Evolutionary conservation across 2,888 invertebrate species (phyloP), one percentile per base, ranked within the genome.

Genomic region (Athripsodes cinereus): DNA sequence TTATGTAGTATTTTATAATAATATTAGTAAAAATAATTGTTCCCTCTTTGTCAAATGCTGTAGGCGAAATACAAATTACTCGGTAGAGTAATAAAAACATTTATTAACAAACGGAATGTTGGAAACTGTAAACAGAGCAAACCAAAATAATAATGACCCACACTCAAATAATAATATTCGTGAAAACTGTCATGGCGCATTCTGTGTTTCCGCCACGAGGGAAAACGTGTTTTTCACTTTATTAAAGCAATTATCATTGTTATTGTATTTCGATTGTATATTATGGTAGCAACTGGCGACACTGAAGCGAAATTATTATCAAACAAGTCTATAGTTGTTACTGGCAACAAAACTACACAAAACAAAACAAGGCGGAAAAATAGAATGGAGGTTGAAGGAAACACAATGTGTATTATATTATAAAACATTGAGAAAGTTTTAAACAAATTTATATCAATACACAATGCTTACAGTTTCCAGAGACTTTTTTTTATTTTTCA

Each of bases 171-270:
- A 16, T 26, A 26, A 26, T 26, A 26, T 26, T 26, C 26, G 26
- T 26, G 26, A 26, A 26, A 26, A 26, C 26, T 40, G n/a, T 40
- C n/a, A 40, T 8, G 40, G 13, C 40, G 40, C 13, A n/a, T n/a
- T n/a, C n/a, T 40, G 40, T 13, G 26, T 26, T 26, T 40, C n/a
- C 40, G 40, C 40, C 40, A 26, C 35, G 18, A 21, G 44, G 22
- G 53, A 47, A n/a, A 49, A 54, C 77, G 78, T 78, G 77, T 74
- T 76, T 74, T 21, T 66, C 59, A 51, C 56, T 66, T 66, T 71
- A 78, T 78, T 78, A 74, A 70, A 74, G 74, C 76, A 78, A 78
- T 78, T 74, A 40, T 40, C 13, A 26, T 26, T 13, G 13, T 6
- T 40, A 16, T 40, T 40, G 13, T 40, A 16, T 40, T 40, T 13